A percentile compares a stretch with the other conserved stretches of the same genome.
Conservation (phyloP, 1,140 invertebrate genomes). For the Heliconius hermathena region DNA sequence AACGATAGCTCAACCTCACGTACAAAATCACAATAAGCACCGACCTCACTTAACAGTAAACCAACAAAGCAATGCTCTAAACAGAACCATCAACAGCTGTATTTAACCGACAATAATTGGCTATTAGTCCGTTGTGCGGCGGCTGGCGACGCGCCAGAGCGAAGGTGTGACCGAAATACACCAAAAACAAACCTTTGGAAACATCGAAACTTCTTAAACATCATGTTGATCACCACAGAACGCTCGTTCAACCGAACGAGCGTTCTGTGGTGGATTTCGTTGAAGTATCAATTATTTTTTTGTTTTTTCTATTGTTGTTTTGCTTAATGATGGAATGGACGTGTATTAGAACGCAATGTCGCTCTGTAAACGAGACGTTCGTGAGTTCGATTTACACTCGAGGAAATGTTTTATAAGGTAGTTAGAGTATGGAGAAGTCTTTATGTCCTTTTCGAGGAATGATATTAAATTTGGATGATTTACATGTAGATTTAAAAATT, state of each 20-base stretch:
- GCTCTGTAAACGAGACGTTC: no score
- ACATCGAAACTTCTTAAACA: constrained; percentile 14
- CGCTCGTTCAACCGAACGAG: no score
- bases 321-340: background rate
- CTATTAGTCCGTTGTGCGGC: constrained; percentile 36
- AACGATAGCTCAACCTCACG: background rate
- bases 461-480: no score
- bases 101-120: constrained; percentile 36
- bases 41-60: background rate
- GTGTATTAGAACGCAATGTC: no score
- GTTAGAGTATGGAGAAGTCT: no score
- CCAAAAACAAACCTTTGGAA: constrained; percentile 33
- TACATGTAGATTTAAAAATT: no score
- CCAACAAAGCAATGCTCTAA: constrained; percentile 15
- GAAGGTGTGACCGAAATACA: constrained; percentile 37
- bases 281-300: constrained; percentile 7
- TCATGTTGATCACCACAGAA: no score
- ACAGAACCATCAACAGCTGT: constrained; percentile 23
- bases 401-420: no score
- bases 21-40: background rate
- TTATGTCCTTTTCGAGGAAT: no score
- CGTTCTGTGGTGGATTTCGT: background rate
- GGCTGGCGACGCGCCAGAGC: constrained; percentile 36
- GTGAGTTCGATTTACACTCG: no score
- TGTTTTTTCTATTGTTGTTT: background rate